phyloP scores from a whole-genome alignment of 2,113 vertebrate species.

The Pardalotus punctatus region DNA sequence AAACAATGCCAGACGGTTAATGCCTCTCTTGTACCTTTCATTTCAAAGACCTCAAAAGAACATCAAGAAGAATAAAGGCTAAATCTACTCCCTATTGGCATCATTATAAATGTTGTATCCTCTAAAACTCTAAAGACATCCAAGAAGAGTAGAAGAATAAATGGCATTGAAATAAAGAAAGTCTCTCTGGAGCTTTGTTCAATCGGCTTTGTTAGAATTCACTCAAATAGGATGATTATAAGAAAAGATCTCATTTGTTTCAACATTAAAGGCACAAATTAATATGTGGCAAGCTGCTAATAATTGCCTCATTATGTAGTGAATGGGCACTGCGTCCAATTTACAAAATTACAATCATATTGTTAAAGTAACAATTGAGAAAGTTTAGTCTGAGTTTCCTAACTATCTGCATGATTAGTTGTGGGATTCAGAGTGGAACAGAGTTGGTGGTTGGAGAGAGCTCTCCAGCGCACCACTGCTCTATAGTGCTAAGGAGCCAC shows the following conservation, averaged over 20 bases:
- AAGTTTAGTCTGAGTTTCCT: constrained; percentile 53
- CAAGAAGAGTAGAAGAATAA: constrained; percentile 62
- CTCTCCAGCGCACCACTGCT: fast-evolving
- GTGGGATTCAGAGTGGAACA: background rate
- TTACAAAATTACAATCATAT: constrained; percentile 63
- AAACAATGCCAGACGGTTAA: constrained; percentile 76
- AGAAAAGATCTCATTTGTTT: constrained; percentile 75
- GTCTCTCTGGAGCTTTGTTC: constrained; percentile 69
- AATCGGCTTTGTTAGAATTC: constrained; percentile 70
- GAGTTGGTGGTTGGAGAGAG: background rate
- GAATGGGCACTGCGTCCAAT: constrained; percentile 56
- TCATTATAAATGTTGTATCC: constrained; percentile 74
- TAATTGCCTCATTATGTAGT: constrained; percentile 71
- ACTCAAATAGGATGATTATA: constrained; percentile 76
- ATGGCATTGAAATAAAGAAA: constrained; percentile 67
- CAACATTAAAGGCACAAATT: constrained; percentile 75
- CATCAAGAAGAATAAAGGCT: constrained; percentile 70
- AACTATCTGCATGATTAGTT: background rate
- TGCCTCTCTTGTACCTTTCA: constrained; percentile 75
- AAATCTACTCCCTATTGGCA: constrained; percentile 72
- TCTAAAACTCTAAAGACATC: constrained; percentile 70
- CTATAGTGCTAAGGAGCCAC: background rate
- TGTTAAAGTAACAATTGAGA: constrained; percentile 54
- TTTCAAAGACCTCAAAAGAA: constrained; percentile 74
- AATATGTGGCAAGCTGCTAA: constrained; percentile 68